These are phyloP conservation scores for Habropoda laboriosa DNA, from an alignment of 1,140 invertebrate species.

Conservation along the genomic window DNA sequence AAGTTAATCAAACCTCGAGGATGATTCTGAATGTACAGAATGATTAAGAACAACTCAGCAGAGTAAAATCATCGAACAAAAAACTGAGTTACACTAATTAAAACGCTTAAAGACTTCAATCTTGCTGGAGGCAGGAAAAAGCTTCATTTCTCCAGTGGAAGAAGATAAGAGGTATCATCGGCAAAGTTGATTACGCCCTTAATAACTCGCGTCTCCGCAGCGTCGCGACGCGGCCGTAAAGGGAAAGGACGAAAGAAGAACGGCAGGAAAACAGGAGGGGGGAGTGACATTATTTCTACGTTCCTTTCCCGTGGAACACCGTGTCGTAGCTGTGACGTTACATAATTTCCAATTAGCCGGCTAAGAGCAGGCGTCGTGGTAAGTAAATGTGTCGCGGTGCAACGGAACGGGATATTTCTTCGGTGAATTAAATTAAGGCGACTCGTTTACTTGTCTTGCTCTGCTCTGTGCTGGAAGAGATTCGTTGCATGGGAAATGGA, in stretches of 20 bases:
- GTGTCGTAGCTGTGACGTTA: conserved; percentile 13
- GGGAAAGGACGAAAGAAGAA: conserved; percentile 15
- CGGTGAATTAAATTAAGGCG: background rate
- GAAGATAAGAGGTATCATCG: conserved; percentile 12
- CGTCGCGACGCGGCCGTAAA: background rate
- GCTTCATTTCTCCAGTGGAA: background rate
- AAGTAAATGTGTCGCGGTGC: conserved; percentile 31
- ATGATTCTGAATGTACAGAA: too few relatives aligned
- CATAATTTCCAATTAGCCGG: conserved; percentile 58
- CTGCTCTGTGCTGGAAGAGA: background rate
- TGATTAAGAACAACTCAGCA: too few relatives aligned
- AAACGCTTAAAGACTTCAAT: background rate
- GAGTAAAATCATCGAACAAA: background rate
- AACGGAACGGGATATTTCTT: background rate
- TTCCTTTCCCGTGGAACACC: conserved; percentile 34
- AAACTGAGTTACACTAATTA: background rate
- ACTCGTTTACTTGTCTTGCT: background rate
- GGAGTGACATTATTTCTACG: background rate
- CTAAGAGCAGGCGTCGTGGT: background rate
- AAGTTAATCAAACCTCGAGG: too few relatives aligned
- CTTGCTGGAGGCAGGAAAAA: background rate
- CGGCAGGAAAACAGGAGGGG: background rate
- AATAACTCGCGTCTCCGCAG: conserved; percentile 21
- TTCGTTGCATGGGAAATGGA: too few relatives aligned
- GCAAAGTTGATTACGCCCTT: conserved; percentile 51